Percentiles rank a stretch among this genome's conserved stretches.
These are phyloP conservation scores for Gisinianus flammeolus DNA, from an alignment of 2,888 invertebrate species.

Conservation along the genomic window DNA sequence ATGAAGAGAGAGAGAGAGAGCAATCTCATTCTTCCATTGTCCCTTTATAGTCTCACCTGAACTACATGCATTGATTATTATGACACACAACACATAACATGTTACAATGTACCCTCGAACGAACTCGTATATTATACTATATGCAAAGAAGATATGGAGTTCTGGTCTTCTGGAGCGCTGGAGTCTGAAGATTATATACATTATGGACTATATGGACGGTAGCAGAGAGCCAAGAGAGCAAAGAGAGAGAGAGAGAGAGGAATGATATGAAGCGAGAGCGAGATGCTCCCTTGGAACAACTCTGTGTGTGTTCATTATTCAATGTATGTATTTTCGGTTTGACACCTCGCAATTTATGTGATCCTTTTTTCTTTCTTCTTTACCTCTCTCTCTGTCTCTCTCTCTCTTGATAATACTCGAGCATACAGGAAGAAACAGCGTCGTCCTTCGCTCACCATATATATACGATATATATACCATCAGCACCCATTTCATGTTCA, in stretches of 20 bases:
- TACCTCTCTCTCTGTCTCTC: background rate
- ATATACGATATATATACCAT: too few species aligned
- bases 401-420: background rate
- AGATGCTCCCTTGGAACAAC: background rate
- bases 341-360: conserved; percentile 55
- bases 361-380: conserved; percentile 31
- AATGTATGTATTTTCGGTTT: conserved; percentile 51
- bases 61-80: background rate
- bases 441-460: conserved; percentile 1
- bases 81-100: too few species aligned
- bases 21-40: background rate
- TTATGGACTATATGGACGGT: too few species aligned
- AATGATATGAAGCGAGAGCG: background rate
- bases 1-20: background rate
- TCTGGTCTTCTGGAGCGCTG: too few species aligned
- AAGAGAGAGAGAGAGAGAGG: too few species aligned
- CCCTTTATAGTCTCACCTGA: background rate
- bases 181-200: too few species aligned
- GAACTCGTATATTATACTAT: background rate
- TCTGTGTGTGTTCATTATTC: conserved; percentile 48
- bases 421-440: background rate
- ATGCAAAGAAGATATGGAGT: too few species aligned
- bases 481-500: conserved; percentile 25
- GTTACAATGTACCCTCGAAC: background rate
- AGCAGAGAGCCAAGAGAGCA: too few species aligned